phyloP scores from a whole-genome alignment of 2,797 vertebrate genomes.

The Pangasius mekongensis region DNA sequence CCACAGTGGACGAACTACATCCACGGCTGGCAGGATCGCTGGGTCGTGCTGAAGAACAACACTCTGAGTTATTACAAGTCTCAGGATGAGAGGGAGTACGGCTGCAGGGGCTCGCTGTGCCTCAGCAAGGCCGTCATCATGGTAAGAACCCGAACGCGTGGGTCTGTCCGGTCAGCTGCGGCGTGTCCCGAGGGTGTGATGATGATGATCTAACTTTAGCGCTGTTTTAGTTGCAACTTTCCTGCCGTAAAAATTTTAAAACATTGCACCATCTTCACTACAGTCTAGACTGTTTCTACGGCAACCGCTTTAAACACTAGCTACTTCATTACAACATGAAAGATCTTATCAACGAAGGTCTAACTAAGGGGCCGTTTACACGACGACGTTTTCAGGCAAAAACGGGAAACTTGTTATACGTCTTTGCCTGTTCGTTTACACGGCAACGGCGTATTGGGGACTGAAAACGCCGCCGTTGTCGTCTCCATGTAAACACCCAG shows the following conservation, averaged over 20 bases:
- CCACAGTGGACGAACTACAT: constrained; percentile 98
- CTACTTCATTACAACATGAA: neutral
- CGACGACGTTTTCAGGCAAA: no score
- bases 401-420: no score
- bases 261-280: neutral
- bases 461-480: no score
- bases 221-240: neutral
- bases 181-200: neutral
- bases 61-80: constrained; percentile 97
- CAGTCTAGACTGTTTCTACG: neutral
- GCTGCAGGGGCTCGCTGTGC: constrained; percentile 94
- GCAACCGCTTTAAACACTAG: neutral
- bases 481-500: no score
- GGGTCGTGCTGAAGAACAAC: constrained; percentile 94
- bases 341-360: neutral
- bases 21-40: constrained; percentile 98
- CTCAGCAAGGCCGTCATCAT: constrained; percentile 96
- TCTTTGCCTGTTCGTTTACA: no score
- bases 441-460: no score
- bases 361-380: neutral
- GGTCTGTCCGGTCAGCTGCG: neutral
- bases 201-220: no score
- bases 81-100: constrained; percentile 94
- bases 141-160: constrained; percentile 74
- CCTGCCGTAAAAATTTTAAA: neutral